Conservation (phyloP, 2,888 invertebrate species). For the Acholoe squamosa region DNA sequence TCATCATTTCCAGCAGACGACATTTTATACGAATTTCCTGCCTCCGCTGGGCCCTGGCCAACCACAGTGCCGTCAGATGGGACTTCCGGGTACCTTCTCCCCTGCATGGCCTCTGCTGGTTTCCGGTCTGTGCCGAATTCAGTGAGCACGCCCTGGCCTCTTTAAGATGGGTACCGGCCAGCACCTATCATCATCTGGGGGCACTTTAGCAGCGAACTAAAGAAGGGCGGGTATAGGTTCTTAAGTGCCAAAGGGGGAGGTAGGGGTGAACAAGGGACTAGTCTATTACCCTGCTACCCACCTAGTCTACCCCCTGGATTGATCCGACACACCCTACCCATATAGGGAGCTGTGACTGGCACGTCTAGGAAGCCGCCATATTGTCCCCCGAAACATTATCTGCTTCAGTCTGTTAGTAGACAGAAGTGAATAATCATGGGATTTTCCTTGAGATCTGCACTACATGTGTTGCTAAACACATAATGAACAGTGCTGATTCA, state of each 20-base stretch:
- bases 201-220: not conserved
- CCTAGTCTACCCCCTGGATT: not conserved
- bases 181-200: constrained; percentile 16
- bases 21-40: not conserved
- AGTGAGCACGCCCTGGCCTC: not conserved
- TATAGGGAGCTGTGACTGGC: no score
- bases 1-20: not conserved
- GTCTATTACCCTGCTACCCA: not conserved
- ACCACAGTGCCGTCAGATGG: not conserved
- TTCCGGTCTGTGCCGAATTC: not conserved
- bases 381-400: no score
- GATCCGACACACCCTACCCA: no score
- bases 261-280: not conserved
- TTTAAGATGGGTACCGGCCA: constrained; percentile 30
- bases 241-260: not conserved
- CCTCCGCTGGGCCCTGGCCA: not conserved
- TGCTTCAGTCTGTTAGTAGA: no score
- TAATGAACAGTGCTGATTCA: no score
- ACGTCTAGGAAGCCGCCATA: no score
- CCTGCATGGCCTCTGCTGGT: not conserved
- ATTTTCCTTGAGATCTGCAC: no score
- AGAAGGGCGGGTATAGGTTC: not conserved
- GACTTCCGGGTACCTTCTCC: constrained; percentile 18
- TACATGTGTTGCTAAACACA: no score
- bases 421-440: no score